phyloP scores from a whole-genome alignment of 2,113 vertebrate genomes.

The Malurus melanocephalus region DNA sequence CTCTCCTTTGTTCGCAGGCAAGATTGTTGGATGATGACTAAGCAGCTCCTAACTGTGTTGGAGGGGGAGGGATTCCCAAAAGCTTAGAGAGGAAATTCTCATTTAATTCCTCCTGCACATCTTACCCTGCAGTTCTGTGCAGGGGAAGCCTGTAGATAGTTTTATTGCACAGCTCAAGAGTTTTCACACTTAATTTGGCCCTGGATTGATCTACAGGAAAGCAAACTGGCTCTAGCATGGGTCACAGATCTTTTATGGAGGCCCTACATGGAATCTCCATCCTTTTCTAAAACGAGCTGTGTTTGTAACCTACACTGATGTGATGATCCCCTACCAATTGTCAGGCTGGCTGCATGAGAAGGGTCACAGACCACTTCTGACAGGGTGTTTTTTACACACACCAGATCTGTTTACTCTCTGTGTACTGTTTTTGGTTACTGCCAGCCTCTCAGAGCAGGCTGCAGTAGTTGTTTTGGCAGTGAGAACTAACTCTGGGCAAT shows the following conservation, averaged over 20 bases:
- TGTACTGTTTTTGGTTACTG: neutral
- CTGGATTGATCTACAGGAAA: neutral
- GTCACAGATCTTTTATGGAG: neutral
- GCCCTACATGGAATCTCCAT: neutral
- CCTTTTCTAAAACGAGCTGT: neutral
- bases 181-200: neutral
- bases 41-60: neutral
- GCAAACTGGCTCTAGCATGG: neutral
- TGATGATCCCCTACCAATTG: neutral
- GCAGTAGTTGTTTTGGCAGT: neutral
- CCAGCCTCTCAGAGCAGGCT: neutral
- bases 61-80: constrained; percentile 19
- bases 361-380: neutral
- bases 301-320: neutral
- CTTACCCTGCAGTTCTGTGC: neutral
- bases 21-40: constrained; percentile 33
- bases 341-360: neutral
- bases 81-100: neutral
- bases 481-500: neutral
- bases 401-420: neutral
- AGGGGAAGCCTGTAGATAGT: neutral
- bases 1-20: neutral
- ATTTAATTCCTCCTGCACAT: constrained; percentile 15
- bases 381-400: neutral
- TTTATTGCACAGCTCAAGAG: neutral